phyloP scores from a whole-genome alignment of 2,888 invertebrate species.

The Parelbella ahira region DNA sequence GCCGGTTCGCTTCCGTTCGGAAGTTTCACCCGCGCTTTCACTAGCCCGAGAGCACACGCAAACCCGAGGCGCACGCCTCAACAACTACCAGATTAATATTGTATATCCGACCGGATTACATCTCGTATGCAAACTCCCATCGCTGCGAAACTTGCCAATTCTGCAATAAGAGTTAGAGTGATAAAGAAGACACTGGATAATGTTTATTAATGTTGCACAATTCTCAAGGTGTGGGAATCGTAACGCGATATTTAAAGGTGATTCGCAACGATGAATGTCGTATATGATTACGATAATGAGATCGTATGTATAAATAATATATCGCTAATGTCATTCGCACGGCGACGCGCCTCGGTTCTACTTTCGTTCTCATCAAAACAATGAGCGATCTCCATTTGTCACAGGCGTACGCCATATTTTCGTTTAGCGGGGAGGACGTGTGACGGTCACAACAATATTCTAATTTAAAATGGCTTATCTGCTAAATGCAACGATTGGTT shows the following conservation, averaged over 20 bases:
- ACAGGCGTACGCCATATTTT: conserved; percentile 43
- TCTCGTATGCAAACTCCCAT: conserved; percentile 1
- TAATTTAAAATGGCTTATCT: conserved; percentile 61
- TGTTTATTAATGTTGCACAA: conserved; percentile 18
- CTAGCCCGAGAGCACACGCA: conserved; percentile 43
- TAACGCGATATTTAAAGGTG: conserved; percentile 28
- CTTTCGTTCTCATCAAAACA: conserved; percentile 35
- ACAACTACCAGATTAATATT: conserved; percentile 41
- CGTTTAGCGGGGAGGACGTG: conserved; percentile 44
- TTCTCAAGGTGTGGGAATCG: conserved; percentile 32
- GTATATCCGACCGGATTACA: conserved; percentile 42
- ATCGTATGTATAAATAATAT: conserved; percentile 6
- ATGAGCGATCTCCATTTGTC: conserved; percentile 43
- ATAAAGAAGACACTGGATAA: conserved; percentile 2
- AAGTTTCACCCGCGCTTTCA: conserved; percentile 75
- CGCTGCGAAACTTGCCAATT: too few species aligned
- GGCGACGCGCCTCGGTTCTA: conserved; percentile 25
- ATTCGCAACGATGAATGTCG: conserved; percentile 22
- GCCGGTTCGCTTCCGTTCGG: conserved; percentile 68
- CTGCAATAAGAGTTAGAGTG: too few species aligned
- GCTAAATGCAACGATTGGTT: conserved; percentile 47
- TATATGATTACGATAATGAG: conserved; percentile 28
- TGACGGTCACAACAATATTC: conserved; percentile 57
- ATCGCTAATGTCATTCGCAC: conserved; percentile 11
- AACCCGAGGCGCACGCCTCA: conserved; percentile 37